phyloP scores from a whole-genome alignment of 2,797 vertebrate species.

The Synaphobranchus kaupii region DNA sequence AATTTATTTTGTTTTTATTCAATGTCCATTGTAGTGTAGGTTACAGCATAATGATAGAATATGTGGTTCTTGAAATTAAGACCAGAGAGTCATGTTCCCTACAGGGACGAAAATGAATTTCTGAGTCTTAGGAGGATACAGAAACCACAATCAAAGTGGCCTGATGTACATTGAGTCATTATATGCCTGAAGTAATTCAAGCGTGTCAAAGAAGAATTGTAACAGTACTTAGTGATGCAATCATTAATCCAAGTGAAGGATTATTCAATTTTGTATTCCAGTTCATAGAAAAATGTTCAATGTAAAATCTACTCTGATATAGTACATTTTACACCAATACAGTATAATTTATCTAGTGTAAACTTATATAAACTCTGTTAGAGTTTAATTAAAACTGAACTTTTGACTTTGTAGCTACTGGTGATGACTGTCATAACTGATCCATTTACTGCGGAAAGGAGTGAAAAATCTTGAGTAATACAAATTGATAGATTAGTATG shows the following conservation, averaged over 20 bases:
- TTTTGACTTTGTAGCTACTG: neutral
- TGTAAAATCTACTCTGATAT: neutral
- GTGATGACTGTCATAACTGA: neutral
- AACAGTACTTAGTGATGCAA: neutral
- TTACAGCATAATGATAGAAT: neutral
- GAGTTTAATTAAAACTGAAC: neutral
- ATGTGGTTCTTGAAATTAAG: neutral
- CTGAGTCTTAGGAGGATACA: neutral
- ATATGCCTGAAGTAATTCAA: neutral
- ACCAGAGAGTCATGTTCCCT: too few species aligned
- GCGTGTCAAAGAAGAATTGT: neutral
- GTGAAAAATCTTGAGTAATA: neutral
- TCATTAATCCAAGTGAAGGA: neutral
- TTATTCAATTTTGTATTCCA: neutral
- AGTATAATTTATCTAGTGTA: neutral
- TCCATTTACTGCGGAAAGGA: neutral
- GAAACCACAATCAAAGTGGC: neutral
- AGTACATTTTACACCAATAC: neutral
- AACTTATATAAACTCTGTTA: too few species aligned
- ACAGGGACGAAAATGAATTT: neutral
- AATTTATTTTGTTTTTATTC: too few species aligned
- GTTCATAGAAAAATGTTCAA: neutral
- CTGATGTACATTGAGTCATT: neutral
- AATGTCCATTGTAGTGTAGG: too few species aligned
- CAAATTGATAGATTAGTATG: neutral